Percentiles rank a stretch among this genome's conserved stretches.
Evolutionary conservation across 2,797 vertebrate genomes (phyloP).

Genomic region (Pristis pectinata): DNA sequence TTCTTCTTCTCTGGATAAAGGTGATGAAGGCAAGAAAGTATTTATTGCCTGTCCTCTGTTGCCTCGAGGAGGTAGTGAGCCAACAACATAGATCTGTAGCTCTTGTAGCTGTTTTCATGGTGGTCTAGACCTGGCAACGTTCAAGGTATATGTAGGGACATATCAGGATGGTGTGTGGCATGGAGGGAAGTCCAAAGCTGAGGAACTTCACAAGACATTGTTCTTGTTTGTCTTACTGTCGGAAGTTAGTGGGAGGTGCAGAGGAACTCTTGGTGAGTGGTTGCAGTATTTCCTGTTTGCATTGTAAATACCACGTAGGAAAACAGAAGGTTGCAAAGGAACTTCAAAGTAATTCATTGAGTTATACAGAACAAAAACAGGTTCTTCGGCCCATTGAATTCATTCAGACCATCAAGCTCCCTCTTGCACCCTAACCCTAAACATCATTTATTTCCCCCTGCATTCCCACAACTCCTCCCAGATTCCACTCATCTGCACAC

Average conservation of each 20-base stretch:
- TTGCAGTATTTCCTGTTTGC: not conserved
- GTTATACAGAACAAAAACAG: no score
- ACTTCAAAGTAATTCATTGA: no score
- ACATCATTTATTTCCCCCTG: no score
- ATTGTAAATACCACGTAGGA: not conserved
- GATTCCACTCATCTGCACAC: no score
- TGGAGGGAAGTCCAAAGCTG: not conserved
- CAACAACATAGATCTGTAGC: no score
- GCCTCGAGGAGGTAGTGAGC: not conserved
- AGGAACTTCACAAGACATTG: not conserved
- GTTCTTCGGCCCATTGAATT: not conserved
- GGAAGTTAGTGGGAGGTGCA: not conserved
- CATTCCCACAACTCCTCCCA: no score
- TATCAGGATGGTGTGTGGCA: not conserved
- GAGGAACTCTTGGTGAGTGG: not conserved
- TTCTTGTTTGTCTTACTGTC: not conserved
- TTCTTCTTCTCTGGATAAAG: not conserved
- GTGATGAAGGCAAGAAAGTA: not conserved
- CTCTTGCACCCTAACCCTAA: no score
- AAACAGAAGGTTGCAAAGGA: no score
- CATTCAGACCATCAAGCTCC: no score
- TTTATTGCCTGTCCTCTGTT: not conserved
- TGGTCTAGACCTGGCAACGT: not conserved
- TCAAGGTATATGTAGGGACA: not conserved
- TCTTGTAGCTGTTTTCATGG: no score